Evolutionary conservation across 2,888 invertebrate species (phyloP).

Genomic region (Andrena fulva): DNA sequence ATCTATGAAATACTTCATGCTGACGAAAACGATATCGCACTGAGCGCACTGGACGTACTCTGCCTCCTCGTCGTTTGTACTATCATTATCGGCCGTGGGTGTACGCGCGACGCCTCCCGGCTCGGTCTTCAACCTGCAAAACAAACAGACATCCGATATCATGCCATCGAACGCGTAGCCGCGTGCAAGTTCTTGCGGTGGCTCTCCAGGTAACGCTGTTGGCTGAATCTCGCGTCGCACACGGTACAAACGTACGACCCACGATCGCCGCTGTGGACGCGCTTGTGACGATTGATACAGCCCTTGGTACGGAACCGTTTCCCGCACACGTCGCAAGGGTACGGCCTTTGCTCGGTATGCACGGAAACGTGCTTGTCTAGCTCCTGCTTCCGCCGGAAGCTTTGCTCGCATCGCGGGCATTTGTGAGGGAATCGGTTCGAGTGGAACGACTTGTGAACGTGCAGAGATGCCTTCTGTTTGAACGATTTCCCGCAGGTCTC

Average conservation of each 20-base stretch:
- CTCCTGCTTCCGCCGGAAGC: constrained; percentile 85
- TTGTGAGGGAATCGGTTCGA: constrained; percentile 46
- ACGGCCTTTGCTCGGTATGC: constrained; percentile 83
- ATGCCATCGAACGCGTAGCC: constrained; percentile 35
- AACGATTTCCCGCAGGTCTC: constrained; percentile 85
- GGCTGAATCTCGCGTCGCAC: constrained; percentile 81
- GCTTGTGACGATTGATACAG: constrained; percentile 86
- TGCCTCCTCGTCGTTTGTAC: constrained; percentile 46
- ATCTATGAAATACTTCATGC: constrained; percentile 57
- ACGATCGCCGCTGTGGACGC: constrained; percentile 83
- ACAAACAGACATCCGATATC: constrained; percentile 65
- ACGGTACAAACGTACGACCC: constrained; percentile 81
- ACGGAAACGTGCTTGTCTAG: constrained; percentile 84
- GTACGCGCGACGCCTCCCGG: constrained; percentile 29
- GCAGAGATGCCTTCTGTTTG: constrained; percentile 84
- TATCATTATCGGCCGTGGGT: constrained; percentile 40
- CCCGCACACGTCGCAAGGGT: constrained; percentile 85
- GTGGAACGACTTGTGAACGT: constrained; percentile 82
- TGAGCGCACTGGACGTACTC: constrained; percentile 63
- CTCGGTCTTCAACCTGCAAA: constrained; percentile 69
- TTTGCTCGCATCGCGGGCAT: constrained; percentile 78
- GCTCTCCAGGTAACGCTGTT: constrained; percentile 85
- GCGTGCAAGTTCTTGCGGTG: constrained; percentile 79
- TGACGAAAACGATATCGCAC: constrained; percentile 61
- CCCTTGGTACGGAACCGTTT: constrained; percentile 85